phyloP scores from a whole-genome alignment of 2,113 vertebrate genomes.

The Megaceryle maxima region DNA sequence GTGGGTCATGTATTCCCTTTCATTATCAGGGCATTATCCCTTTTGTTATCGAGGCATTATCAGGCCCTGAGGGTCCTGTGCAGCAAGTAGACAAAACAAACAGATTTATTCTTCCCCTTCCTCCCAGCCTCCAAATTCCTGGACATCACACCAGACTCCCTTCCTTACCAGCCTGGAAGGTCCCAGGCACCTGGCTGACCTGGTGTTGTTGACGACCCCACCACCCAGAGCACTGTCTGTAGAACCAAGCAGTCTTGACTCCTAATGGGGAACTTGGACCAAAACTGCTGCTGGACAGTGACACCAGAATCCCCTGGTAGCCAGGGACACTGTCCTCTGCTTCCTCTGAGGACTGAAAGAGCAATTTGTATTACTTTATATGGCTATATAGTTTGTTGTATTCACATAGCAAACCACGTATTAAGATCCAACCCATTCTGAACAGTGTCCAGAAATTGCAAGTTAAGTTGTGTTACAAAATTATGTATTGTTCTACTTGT shows the following conservation, averaged over 20 bases:
- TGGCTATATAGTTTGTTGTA: too few species aligned
- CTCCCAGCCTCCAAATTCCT: not conserved
- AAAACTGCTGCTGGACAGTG: not conserved
- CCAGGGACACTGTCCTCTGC: accelerated
- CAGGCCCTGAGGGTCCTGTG: not conserved
- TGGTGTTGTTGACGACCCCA: not conserved
- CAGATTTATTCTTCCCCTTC: not conserved
- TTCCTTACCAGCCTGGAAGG: not conserved
- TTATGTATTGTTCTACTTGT: not conserved
- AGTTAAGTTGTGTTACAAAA: not conserved
- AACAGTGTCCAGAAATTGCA: not conserved
- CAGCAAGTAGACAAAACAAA: not conserved
- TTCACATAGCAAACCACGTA: not conserved
- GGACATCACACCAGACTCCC: not conserved
- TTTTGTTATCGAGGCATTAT: not conserved
- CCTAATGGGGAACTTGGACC: not conserved
- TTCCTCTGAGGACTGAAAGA: not conserved
- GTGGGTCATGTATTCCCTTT: accelerated
- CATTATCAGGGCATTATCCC: too few species aligned
- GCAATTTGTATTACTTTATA: accelerated
- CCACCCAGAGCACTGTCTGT: not conserved
- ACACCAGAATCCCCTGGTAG: accelerated
- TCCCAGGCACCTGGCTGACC: not conserved
- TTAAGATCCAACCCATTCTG: not conserved
- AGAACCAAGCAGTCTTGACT: not conserved